phyloP scores from a whole-genome alignment of 2,113 vertebrate species.

The Penelope pileata region DNA sequence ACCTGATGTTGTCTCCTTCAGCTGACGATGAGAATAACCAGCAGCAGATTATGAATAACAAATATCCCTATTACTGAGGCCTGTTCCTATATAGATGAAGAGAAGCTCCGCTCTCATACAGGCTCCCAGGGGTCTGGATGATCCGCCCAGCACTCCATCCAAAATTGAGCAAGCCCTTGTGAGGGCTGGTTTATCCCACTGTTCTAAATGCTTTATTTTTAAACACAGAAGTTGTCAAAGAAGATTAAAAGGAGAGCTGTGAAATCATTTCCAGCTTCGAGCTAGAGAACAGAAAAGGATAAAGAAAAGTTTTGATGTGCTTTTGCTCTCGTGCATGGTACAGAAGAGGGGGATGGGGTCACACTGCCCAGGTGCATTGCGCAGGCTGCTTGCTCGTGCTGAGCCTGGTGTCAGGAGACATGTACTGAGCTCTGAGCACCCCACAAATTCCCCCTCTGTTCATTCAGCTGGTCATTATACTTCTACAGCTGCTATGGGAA shows the following conservation, averaged over 20 bases:
- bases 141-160: not conserved
- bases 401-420: not conserved
- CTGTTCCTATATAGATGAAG: not conserved
- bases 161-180: not conserved
- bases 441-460: not conserved
- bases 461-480: not conserved
- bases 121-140: not conserved
- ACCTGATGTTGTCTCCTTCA: not conserved
- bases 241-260: not conserved
- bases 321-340: rapidly evolving
- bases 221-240: not conserved
- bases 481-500: not conserved
- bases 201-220: not conserved
- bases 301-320: not conserved
- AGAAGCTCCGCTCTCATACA: not conserved
- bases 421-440: not conserved
- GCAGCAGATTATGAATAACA: conserved; percentile 23
- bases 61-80: not conserved
- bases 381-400: not conserved
- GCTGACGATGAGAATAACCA: not conserved
- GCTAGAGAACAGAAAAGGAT: not conserved
- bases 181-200: not conserved
- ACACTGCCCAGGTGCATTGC: not conserved
- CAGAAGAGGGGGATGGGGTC: not conserved
- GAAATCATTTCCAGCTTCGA: not conserved